Evolutionary conservation across 2,888 invertebrate genomes (phyloP), one percentile per base, ranked within the genome.

Genomic region (Chesias legatella): DNA sequence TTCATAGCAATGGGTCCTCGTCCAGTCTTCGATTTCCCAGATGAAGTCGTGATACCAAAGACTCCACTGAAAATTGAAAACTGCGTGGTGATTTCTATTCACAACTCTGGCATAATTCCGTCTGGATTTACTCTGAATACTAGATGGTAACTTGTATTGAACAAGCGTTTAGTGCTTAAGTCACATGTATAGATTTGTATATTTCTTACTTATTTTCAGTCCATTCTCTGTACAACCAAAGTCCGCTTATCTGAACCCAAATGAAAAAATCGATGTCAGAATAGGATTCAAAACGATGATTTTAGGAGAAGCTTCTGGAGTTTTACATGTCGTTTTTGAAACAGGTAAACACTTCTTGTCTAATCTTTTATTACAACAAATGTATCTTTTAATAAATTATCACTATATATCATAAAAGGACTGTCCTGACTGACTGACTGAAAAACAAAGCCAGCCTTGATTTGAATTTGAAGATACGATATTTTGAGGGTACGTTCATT

Each of bases 221-320:
- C 89, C 90, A 7, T 92, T 91, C 69, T 77, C 78, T 37, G 80
- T 89, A 5, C 67, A 79, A 35, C 91, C 92, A 0, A 72, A 77
- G 43, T 89, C 89, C 22, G 90, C 83, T 0, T 76, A 80, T 47
- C 64, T 92, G 29, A 73, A 74, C 20, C 79, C 89, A 3, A 73
- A 82, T 11, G 79, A 90, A 52, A 81, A 75, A 28, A 67, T 88
- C 30, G 84, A 89, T 51, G 59, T 92, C 0, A 84, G 67, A 45
- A 63, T 91, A n/a, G 63, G 63, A 11, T 90, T 91, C 53, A 83
- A 84, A 58, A 88, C 91, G 0, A 73, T 76, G 58, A 70, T 73
- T 47, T 55, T 81, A 10, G 90, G 90, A 29, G 70, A 79, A 27
- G 67, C 72, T 3, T 51, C 69, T 25, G 88, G 83, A 11, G 51